Evolutionary conservation across 2,797 vertebrate species (phyloP).

Genomic region (Artibeus lituratus): DNA sequence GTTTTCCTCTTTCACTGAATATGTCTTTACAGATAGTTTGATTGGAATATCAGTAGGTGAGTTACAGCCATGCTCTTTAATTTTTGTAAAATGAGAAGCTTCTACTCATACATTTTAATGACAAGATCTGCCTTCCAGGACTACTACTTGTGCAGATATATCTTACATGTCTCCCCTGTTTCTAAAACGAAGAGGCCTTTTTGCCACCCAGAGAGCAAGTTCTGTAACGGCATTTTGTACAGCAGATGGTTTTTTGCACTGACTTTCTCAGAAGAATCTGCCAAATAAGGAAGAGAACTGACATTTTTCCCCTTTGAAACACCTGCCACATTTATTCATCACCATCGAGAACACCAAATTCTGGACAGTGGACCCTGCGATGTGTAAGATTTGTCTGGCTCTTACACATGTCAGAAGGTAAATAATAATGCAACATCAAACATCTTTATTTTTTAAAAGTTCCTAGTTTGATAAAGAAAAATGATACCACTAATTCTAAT

Average conservation of each 20-base stretch:
- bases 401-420: background rate
- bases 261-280: background rate
- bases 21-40: background rate
- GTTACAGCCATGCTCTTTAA: background rate
- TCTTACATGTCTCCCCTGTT: constrained; percentile 63
- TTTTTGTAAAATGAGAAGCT: constrained; percentile 57
- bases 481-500: background rate
- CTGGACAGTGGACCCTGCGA: background rate
- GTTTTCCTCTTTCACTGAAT: background rate
- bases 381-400: background rate
- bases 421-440: background rate
- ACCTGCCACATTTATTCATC: background rate
- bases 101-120: background rate
- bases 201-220: constrained; percentile 76
- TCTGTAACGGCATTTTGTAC: constrained; percentile 64
- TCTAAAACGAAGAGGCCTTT: constrained; percentile 62
- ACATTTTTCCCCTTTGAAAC: background rate
- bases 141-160: constrained; percentile 42
- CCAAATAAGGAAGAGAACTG: background rate
- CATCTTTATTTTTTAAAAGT: background rate
- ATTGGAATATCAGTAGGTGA: background rate
- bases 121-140: constrained; percentile 34
- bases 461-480: background rate
- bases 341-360: background rate
- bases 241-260: constrained; percentile 38